Conservation (phyloP, 2,113 vertebrate species). For the Crypturellus undulatus region DNA sequence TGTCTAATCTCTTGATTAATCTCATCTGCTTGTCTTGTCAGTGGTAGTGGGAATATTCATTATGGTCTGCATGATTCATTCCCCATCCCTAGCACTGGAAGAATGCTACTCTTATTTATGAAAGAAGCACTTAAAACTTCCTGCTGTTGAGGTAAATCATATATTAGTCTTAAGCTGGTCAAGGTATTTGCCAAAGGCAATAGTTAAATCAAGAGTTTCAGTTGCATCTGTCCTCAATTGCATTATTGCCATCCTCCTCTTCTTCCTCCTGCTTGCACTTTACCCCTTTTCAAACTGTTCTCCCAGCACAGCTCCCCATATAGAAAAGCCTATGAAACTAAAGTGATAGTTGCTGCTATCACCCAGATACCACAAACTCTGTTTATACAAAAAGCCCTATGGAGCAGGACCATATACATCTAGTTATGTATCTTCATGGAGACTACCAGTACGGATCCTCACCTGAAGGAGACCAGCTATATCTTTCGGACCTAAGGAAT, state of each 20-base stretch:
- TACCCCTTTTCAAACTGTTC: not conserved
- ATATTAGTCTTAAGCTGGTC: not conserved
- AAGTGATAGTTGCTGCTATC: not conserved
- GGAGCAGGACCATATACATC: not conserved
- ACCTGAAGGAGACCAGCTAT: rapidly evolving
- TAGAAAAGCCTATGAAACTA: not conserved
- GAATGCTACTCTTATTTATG: not conserved
- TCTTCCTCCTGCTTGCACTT: not conserved
- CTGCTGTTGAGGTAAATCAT: not conserved
- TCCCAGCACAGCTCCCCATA: not conserved
- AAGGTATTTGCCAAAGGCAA: not conserved
- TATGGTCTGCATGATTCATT: not conserved
- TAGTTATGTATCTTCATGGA: rapidly evolving
- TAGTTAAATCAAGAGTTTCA: not conserved
- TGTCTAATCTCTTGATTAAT: not conserved
- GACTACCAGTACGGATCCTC: not conserved
- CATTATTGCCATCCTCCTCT: not conserved
- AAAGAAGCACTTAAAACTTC: not conserved
- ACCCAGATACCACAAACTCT: not conserved
- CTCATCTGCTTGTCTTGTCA: not conserved
- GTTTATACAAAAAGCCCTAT: not conserved
- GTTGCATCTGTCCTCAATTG: not conserved
- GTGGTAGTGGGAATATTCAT: not conserved
- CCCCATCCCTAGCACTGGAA: not conserved
- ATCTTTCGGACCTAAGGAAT: not conserved